These are phyloP conservation scores for Torymus aiolomorphi DNA, from an alignment of 2,888 invertebrate species.

Conservation along the genomic window DNA sequence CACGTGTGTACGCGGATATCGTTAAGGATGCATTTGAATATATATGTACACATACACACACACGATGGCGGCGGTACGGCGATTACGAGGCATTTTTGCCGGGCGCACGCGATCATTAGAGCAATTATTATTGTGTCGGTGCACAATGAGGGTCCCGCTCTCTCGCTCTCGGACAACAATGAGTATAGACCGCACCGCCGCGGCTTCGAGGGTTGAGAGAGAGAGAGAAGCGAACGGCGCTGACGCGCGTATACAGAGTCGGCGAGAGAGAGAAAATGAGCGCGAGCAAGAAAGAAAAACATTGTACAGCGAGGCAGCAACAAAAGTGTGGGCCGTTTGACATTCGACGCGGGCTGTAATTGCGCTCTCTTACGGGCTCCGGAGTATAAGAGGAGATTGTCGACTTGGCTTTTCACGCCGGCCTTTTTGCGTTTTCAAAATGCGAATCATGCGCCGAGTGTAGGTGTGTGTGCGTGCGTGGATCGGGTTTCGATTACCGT, in stretches of 20 bases:
- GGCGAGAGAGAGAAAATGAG: neutral
- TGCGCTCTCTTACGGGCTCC: constrained; percentile 7
- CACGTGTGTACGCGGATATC: neutral
- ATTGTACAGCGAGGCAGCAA: constrained; percentile 1
- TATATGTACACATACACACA: neutral
- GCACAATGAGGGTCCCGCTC: constrained; percentile 65
- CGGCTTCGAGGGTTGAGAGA: constrained; percentile 41
- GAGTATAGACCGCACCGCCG: constrained; percentile 60
- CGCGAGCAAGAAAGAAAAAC: constrained; percentile 15
- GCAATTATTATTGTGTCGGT: constrained; percentile 72
- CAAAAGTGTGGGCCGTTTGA: constrained; percentile 40
- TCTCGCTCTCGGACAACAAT: constrained; percentile 64
- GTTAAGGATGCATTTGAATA: constrained; percentile 48
- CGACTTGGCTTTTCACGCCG: constrained; percentile 18
- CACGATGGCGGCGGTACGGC: constrained; percentile 49
- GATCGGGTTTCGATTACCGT: constrained; percentile 45
- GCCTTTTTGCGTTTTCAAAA: constrained; percentile 9
- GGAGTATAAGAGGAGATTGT: neutral
- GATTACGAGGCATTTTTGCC: constrained; percentile 70
- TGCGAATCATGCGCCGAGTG: neutral
- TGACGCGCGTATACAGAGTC: constrained; percentile 11
- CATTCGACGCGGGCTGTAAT: constrained; percentile 46
- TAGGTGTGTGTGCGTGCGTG: constrained; percentile 8
- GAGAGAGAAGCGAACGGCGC: constrained; percentile 48
- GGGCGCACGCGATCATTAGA: constrained; percentile 71